A percentile compares a stretch with the other conserved stretches of the same genome.
phyloP scores from a whole-genome alignment of 2,888 invertebrate genomes.

The Anoplius nigerrimus region DNA sequence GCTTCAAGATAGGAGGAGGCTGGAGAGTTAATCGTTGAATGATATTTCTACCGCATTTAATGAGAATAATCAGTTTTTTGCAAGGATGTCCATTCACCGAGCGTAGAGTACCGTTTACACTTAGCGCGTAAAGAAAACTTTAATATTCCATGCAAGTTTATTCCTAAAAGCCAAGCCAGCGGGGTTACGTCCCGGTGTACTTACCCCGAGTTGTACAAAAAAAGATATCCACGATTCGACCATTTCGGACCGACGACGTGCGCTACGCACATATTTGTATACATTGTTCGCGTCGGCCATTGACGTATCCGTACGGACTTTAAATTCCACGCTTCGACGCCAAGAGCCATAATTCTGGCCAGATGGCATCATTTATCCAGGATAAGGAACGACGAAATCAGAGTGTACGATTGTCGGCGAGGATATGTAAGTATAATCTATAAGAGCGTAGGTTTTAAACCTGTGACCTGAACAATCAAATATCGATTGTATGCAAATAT shows the following conservation, averaged over 20 bases:
- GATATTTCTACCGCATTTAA: no score
- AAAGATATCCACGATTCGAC: constrained; percentile 40
- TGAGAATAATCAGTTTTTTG: background rate
- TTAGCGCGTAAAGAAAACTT: constrained; percentile 28
- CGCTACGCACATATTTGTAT: constrained; percentile 43
- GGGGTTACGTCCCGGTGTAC: constrained; percentile 11
- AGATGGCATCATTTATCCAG: no score
- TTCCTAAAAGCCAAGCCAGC: constrained; percentile 14
- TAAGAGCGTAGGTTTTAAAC: constrained; percentile 28
- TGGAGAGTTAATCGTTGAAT: no score
- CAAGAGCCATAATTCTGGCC: no score
- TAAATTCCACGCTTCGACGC: no score
- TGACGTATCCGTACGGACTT: constrained; percentile 18
- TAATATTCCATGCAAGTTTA: no score
- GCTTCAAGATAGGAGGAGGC: no score
- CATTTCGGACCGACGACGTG: constrained; percentile 25
- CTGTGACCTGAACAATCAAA: constrained; percentile 34
- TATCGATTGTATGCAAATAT: constrained; percentile 42
- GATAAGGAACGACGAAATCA: no score
- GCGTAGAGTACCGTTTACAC: constrained; percentile 26
- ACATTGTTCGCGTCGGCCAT: constrained; percentile 16
- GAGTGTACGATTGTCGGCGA: no score
- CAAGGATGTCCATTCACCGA: background rate
- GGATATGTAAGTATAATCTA: constrained; percentile 17
- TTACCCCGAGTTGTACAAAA: constrained; percentile 50